Base-by-base conservation (phyloP, 2,113 vertebrate species). In the Podilymbus podiceps region DNA sequence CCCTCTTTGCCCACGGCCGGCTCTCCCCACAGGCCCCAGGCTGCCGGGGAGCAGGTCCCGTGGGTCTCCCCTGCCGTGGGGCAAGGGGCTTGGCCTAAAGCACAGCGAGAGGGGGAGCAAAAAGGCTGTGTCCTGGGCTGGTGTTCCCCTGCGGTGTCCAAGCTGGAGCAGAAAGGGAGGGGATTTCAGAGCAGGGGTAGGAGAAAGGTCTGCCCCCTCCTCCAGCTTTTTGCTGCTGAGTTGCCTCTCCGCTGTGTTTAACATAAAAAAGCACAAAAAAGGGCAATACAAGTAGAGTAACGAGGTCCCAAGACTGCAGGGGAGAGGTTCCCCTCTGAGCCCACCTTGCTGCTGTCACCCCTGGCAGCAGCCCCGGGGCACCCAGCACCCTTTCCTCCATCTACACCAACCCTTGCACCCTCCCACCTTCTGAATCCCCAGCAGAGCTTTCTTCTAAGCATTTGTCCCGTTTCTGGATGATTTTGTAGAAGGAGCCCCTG, bases 1-100 rank as follows among this genome's bases (percentile, higher is more conserved):
- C n/a, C 33, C 11, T 0, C 10, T 44, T 68, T 35, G 18, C 30
- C 44, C 5, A n/a, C n/a, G n/a, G 0, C 19, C 0, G 1, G 3
- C 0, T 47, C 58, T 47, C 50, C 46, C 38, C n/a, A 24, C 4
- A 8, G 28, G 50, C 47, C 25, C 18, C 0, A 3, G 18, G 52
- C 64, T 25, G 38, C 22, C 2, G 0, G 0, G 53, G 33, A 68
- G 49, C 18, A 30, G n/a, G 9, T 64, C 31, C 58, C 5, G 1
- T 15, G 64, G 49, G 35, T 47, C 5, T 5, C 44, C 9, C 12
- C 18, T 10, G 1, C 12, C 6, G 1, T 50, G 67, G 30, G 30
- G 24, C 0, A 1, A 53, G 68, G 8, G 5, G 33, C 30, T 84
- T 92, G 55, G 24, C 52, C 71, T 40, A 82, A 79, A 79, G 85